These are phyloP conservation scores for Sebastes baramenuke DNA, from an alignment of 2,797 vertebrate species.

Conservation along the genomic window DNA sequence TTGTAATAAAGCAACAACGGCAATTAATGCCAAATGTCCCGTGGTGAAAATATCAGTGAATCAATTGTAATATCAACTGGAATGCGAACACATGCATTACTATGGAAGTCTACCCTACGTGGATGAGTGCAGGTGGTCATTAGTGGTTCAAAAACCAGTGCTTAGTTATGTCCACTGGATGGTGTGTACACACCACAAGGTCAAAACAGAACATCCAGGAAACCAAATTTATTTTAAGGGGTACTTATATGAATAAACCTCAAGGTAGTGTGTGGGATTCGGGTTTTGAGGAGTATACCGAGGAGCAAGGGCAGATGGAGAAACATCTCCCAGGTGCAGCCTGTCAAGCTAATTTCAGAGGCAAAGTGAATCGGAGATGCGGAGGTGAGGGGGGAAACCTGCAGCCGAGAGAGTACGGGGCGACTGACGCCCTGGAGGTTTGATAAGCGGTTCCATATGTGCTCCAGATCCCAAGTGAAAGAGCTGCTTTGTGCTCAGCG, in stretches of 20 bases:
- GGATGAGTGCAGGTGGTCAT: background rate
- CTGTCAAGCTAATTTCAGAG: slow-evolving; percentile 40
- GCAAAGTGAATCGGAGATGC: slow-evolving; percentile 55
- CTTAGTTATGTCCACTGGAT: background rate
- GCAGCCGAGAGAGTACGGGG: slow-evolving; percentile 33
- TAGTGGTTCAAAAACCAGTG: background rate
- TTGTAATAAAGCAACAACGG: background rate
- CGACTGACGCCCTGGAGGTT: slow-evolving; percentile 54
- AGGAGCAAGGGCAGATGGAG: background rate
- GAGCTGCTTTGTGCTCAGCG: slow-evolving; percentile 80
- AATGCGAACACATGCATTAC: background rate
- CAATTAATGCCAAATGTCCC: background rate
- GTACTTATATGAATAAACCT: background rate
- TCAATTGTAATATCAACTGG: background rate
- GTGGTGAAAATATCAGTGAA: background rate
- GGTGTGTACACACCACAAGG: background rate
- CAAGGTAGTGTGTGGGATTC: background rate
- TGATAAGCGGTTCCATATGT: slow-evolving; percentile 82
- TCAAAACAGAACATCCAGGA: background rate
- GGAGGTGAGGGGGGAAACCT: slow-evolving; percentile 62
- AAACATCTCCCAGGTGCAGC: slow-evolving; percentile 52
- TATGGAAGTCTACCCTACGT: background rate
- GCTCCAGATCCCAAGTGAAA: slow-evolving; percentile 79
- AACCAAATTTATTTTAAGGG: background rate
- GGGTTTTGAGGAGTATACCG: background rate